Conservation (phyloP, 1,140 invertebrate species). For the Anagrus nilaparvatae region DNA sequence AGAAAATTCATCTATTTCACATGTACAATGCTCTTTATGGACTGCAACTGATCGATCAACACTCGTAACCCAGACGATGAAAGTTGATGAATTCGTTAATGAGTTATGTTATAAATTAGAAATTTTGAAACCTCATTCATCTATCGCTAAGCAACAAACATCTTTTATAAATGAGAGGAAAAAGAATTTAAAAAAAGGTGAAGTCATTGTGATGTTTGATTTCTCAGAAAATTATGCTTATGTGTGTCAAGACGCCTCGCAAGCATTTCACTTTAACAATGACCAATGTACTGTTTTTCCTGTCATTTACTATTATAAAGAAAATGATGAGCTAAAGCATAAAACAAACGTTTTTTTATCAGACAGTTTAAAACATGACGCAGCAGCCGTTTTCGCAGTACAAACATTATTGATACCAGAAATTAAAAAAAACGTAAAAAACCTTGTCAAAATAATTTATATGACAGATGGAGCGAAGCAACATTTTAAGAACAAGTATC, state of each 20-base stretch:
- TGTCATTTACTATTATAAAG: background rate
- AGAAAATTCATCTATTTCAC: background rate
- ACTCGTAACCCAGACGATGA: background rate
- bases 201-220: slow-evolving; percentile 20
- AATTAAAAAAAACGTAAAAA: background rate
- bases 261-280: slow-evolving; percentile 26
- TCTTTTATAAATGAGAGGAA: background rate
- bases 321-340: background rate
- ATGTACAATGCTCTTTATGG: background rate
- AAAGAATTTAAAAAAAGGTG: slow-evolving; percentile 8
- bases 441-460: background rate
- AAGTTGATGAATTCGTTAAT: slow-evolving; percentile 15
- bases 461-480: background rate
- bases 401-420: background rate
- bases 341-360: slow-evolving; percentile 1
- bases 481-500: background rate
- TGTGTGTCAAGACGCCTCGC: slow-evolving; percentile 23
- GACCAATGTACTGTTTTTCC: slow-evolving; percentile 19
- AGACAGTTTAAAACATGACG: background rate
- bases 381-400: background rate
- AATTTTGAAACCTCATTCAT: slow-evolving; percentile 16
- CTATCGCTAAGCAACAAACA: slow-evolving; percentile 19
- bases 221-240: slow-evolving; percentile 31
- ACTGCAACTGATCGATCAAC: background rate
- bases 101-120: slow-evolving; percentile 11